These are phyloP conservation scores for Pachymerium ferrugineum DNA, from an alignment of 2,888 invertebrate genomes.

Conservation along the genomic window DNA sequence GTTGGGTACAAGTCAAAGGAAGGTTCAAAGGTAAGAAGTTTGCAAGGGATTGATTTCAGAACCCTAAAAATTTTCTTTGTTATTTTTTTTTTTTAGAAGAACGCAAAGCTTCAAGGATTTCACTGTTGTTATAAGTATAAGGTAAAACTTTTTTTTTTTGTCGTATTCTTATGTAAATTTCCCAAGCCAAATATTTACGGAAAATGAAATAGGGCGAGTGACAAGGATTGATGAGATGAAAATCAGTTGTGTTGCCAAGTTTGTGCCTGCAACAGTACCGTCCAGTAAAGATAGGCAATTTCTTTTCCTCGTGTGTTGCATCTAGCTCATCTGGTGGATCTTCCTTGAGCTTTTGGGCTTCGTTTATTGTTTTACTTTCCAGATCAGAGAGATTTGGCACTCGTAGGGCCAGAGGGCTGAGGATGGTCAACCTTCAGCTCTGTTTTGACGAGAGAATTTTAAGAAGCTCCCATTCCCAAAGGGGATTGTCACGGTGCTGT, in stretches of 20 bases:
- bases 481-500: background rate
- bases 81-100: background rate
- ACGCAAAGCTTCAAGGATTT: background rate
- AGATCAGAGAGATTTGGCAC: background rate
- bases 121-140: background rate
- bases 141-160: background rate
- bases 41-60: background rate
- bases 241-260: background rate
- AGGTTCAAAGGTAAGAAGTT: background rate
- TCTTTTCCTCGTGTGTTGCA: background rate
- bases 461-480: background rate
- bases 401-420: background rate
- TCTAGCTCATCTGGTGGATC: background rate
- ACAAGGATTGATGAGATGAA: background rate
- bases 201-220: too few species aligned
- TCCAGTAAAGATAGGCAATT: background rate
- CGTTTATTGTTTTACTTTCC: background rate
- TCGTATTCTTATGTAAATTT: background rate
- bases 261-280: background rate
- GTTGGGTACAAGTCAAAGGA: background rate
- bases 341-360: background rate
- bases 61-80: background rate
- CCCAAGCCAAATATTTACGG: background rate
- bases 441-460: background rate
- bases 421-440: background rate